Evolutionary conservation across 2,113 vertebrate genomes (phyloP), one percentile per base, ranked within the genome.

Genomic region (Ceuthmochares aereus): DNA sequence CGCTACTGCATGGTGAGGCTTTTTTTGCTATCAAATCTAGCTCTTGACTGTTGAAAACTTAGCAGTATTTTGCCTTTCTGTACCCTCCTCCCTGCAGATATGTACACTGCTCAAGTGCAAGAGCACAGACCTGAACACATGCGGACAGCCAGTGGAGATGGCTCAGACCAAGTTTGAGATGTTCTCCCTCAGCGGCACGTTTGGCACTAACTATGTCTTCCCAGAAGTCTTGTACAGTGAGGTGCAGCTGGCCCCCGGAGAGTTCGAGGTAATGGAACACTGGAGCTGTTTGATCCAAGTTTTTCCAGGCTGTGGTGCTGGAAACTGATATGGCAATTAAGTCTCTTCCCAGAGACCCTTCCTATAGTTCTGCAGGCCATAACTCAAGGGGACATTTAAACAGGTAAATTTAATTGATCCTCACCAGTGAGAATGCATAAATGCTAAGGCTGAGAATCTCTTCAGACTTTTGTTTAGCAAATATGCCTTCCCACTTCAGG

Each of bases 141-240:
- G 98, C 5, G 98, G 98, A 10, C 58, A 95, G 34, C 62, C 97
- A 0, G 80, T 94, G 13, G 97, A 97, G 51, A 94, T 2, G 0
- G 97, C 98, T 14, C 84, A 95, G 32, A 98, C 98, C 58, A 85
- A 30, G 55, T 98, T 98, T 96, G 93, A 98, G 17, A 96, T 51
- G 66, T 98, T 98, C 89, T 98, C 98, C 34, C 97, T 98, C 80
- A 98, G 98, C 0, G 98, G 98, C 67, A 98, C 96, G 0, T 98
- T 98, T 68, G 74, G 76, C 43, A 98, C 98, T 34, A 96, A 64
- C 45, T 93, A 97, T 1, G 94, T 98, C 40, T 98, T 98, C 60
- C 98, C 98, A 21, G 98, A 98, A 81, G 97, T 98, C 63, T 12
- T 98, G 94, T 94, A 98, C 90, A 98, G 97, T 1, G 94, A 93